Base-by-base conservation (phyloP, 2,888 invertebrate species). In the Rugalucina vietnamica region DNA sequence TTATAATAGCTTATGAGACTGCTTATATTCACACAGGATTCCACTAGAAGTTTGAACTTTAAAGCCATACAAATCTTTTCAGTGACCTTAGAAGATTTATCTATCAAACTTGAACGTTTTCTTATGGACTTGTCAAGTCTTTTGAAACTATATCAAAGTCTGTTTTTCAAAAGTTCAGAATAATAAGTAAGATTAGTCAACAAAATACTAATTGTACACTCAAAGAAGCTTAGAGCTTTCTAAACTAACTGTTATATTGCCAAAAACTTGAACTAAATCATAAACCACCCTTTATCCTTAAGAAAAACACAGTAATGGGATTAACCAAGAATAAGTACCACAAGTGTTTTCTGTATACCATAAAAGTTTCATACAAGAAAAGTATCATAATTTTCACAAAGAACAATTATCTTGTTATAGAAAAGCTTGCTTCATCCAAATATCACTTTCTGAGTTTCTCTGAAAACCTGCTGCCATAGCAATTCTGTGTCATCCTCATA, bases 261-360 rank as follows among this genome's bases (percentile, higher is more conserved):
- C 65, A 32, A 65, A 65, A 65, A 29, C 32, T 29, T 65, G 32
- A 65, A 65, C 65, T 34, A 14, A 65, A 65, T 24, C 65, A 65
- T 65, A 65, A 34, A 65, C 34, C 34, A 65, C 65, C 34, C 5
- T 65, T 65, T 65, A 65, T 65, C 65, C 34, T 34, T 34, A 65
- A 65, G 65, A 65, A 65, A 65, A 65, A 65, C 65, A 65, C 34
- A 21, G 5, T 57, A 65, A 65, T 65, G 65, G 65, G 65, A 65
- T 65, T 65, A 54, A n/a, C 1, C 18, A 18, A 65, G 1, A 65
- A 29, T 34, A 34, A 54, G 21, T 34, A 34, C 34, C 21, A n/a
- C 3, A 65, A 65, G 34, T 65, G 32, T 34, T 65, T 65, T 60
- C 18, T 34, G 34, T 65, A 65, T 65, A 24, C 57, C 29, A 57